Percentiles rank a stretch among this genome's conserved stretches.
These are phyloP conservation scores for Heliconius ethilla DNA, from an alignment of 2,888 invertebrate genomes.

Conservation along the genomic window DNA sequence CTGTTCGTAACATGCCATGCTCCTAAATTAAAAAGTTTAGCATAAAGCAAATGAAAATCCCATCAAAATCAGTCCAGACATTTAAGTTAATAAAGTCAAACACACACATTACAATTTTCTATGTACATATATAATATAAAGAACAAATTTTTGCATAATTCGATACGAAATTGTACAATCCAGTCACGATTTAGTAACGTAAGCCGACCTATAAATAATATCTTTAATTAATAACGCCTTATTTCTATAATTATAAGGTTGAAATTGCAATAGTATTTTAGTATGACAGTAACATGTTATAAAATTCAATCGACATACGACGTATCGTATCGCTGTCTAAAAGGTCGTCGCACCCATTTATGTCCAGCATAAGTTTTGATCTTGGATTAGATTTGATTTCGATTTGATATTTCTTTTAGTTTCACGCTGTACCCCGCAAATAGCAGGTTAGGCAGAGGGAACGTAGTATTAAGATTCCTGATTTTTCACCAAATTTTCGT, in stretches of 20 bases:
- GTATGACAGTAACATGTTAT: slow-evolving; percentile 21
- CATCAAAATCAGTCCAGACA: not conserved
- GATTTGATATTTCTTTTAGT: not conserved
- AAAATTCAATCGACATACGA: slow-evolving; percentile 25
- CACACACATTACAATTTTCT: not conserved
- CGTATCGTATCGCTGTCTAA: slow-evolving; percentile 25
- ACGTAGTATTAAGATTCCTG: not conserved
- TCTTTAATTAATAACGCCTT: not conserved
- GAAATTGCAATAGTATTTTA: not conserved
- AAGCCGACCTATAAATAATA: slow-evolving; percentile 23
- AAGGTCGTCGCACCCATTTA: slow-evolving; percentile 43
- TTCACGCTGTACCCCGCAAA: not conserved
- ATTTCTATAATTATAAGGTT: not conserved
- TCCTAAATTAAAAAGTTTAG: not conserved
- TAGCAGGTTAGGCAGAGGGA: not conserved
- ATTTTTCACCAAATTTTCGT: not conserved
- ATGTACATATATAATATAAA: not conserved
- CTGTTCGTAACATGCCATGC: too few relatives aligned
- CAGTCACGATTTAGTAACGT: slow-evolving; percentile 20
- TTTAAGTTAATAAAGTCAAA: not conserved
- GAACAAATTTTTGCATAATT: slow-evolving; percentile 16
- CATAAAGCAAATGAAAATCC: not conserved
- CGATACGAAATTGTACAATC: slow-evolving; percentile 3
- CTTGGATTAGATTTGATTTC: slow-evolving; percentile 9
- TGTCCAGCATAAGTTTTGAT: not conserved